Evolutionary conservation across 2,113 vertebrate species (phyloP).

Genomic region (Choloepus hoffmanni): DNA sequence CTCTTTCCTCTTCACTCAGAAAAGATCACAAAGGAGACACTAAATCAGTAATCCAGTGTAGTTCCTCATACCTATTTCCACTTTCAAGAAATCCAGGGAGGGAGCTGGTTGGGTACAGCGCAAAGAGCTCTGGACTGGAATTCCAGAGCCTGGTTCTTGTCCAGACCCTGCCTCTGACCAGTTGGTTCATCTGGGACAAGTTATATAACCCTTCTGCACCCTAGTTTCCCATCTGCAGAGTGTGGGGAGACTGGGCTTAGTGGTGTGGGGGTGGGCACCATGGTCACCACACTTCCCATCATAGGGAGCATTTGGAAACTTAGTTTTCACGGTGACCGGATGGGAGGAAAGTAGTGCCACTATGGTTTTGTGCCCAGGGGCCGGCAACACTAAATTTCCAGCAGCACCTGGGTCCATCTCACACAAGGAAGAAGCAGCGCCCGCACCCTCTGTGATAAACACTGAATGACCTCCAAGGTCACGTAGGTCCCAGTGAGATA

Average conservation of each 20-base stretch:
- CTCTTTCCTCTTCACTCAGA: neutral
- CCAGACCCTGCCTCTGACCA: neutral
- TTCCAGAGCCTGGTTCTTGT: neutral
- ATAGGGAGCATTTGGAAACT: neutral
- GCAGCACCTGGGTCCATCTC: neutral
- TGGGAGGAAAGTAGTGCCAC: neutral
- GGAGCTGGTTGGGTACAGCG: accelerated
- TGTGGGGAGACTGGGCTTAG: neutral
- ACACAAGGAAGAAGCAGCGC: neutral
- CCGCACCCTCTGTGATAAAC: neutral
- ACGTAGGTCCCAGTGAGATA: neutral
- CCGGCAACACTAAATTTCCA: neutral
- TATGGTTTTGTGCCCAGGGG: neutral
- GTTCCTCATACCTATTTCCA: neutral
- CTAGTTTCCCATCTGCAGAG: neutral
- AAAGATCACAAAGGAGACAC: neutral
- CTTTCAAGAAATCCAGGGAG: neutral
- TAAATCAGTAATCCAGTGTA: neutral
- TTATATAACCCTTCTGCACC: neutral
- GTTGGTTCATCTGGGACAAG: too few species aligned
- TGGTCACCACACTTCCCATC: neutral
- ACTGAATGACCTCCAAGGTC: neutral
- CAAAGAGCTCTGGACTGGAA: neutral
- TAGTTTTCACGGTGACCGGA: neutral
- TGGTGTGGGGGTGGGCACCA: neutral